Evolutionary conservation across 2,888 invertebrate genomes (phyloP).

Genomic region (Bembecia ichneumoniformis): DNA sequence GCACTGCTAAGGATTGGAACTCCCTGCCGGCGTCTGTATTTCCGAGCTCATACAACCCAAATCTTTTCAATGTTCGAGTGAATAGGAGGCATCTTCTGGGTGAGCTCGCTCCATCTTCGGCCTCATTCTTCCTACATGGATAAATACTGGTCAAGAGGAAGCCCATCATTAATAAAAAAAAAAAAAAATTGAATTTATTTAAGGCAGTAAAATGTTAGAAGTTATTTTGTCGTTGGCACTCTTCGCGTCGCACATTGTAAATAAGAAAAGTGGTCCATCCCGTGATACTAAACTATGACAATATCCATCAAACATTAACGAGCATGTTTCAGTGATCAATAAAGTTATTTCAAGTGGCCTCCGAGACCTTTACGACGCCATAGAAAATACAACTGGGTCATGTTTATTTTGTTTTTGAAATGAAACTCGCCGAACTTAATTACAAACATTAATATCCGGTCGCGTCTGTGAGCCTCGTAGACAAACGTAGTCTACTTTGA

Average conservation of each 20-base stretch:
- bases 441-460: conserved; percentile 2
- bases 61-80: too few relatives aligned
- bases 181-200: too few relatives aligned
- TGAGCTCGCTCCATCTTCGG: too few relatives aligned
- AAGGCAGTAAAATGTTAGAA: too few relatives aligned
- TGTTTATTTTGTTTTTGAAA: conserved; percentile 1
- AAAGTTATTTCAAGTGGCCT: conserved; percentile 32
- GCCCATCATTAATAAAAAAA: too few relatives aligned
- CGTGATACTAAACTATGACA: conserved; percentile 19
- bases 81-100: too few relatives aligned
- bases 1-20: too few relatives aligned
- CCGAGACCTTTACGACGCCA: conserved; percentile 20
- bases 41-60: too few relatives aligned
- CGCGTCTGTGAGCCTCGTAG: background rate
- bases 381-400: conserved; percentile 1
- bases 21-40: too few relatives aligned
- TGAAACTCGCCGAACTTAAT: conserved; percentile 5
- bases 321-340: conserved; percentile 21
- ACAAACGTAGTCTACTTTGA: background rate
- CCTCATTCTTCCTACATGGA: too few relatives aligned
- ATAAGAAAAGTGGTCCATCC: background rate
- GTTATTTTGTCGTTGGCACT: too few relatives aligned
- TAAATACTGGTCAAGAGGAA: too few relatives aligned
- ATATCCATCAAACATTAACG: conserved; percentile 27
- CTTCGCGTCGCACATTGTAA: background rate